Conservation (phyloP, 2,113 vertebrate genomes). For the Eonycteris spelaea region DNA sequence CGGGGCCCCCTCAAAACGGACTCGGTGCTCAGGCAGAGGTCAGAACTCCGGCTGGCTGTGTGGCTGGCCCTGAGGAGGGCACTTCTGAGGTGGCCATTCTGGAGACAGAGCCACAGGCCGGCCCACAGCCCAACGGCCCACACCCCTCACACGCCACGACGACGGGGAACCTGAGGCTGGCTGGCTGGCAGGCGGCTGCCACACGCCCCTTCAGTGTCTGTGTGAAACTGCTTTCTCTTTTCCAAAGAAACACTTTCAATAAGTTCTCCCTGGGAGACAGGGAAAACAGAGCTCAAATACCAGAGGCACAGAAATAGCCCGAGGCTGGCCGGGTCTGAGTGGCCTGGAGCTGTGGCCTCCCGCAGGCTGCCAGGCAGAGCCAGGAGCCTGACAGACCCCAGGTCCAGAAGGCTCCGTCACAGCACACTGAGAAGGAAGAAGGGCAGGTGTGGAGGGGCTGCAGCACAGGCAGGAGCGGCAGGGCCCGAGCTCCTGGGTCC, state of each 20-base stretch:
- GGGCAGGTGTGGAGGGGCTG: background rate
- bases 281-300: background rate
- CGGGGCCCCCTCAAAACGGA: background rate
- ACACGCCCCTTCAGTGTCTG: background rate
- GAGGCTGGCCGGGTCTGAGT: background rate
- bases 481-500: background rate
- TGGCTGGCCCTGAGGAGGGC: too few species aligned
- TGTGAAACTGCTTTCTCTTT: background rate
- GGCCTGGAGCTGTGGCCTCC: background rate
- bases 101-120: background rate
- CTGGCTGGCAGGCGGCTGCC: background rate
- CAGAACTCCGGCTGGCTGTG: background rate
- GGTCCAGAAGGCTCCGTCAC: slow-evolving; percentile 16
- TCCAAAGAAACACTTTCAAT: background rate
- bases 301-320: background rate
- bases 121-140: background rate
- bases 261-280: background rate
- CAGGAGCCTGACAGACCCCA: accelerated
- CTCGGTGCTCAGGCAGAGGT: background rate
- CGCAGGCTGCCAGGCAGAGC: background rate
- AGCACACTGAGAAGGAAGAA: slow-evolving; percentile 44
- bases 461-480: background rate
- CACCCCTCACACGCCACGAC: background rate
- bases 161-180: background rate
- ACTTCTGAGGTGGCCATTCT: accelerated